phyloP scores from a whole-genome alignment of 2,888 invertebrate genomes.

The Acrocyrtus sp. region DNA sequence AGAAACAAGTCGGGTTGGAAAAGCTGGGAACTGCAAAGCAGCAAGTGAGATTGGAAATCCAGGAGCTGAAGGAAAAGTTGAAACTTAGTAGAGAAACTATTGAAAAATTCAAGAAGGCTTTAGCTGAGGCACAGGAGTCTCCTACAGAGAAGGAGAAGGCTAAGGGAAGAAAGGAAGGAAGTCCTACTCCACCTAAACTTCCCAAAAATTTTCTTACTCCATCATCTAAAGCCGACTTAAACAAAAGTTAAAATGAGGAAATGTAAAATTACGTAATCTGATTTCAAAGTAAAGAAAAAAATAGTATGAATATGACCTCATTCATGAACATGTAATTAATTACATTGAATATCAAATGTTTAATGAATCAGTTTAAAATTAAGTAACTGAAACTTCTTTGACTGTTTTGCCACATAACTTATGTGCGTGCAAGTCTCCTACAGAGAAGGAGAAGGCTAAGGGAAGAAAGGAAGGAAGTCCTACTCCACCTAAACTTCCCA shows the following conservation, averaged over 20 bases:
- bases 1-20: constrained; percentile 82
- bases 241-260: too few species aligned
- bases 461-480: constrained; percentile 2
- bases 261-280: too few species aligned
- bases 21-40: constrained; percentile 81
- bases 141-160: constrained; percentile 12
- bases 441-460: constrained; percentile 19
- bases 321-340: too few species aligned
- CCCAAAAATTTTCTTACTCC: constrained; percentile 2
- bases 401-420: too few species aligned
- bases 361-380: too few species aligned
- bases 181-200: constrained; percentile 6
- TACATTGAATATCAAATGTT: too few species aligned
- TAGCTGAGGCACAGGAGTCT: constrained; percentile 52
- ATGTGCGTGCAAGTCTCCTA: too few species aligned
- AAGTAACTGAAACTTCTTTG: too few species aligned
- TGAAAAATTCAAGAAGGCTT: constrained; percentile 67
- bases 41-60: constrained; percentile 84
- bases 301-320: too few species aligned
- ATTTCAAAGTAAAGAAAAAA: too few species aligned
- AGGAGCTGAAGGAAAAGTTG: constrained; percentile 84
- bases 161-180: constrained; percentile 5
- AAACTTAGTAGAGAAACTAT: constrained; percentile 88
- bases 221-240: too few species aligned
- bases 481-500: constrained; percentile 5